Conservation (phyloP, 2,797 vertebrate species). For the Silurus lanzhouensis region DNA sequence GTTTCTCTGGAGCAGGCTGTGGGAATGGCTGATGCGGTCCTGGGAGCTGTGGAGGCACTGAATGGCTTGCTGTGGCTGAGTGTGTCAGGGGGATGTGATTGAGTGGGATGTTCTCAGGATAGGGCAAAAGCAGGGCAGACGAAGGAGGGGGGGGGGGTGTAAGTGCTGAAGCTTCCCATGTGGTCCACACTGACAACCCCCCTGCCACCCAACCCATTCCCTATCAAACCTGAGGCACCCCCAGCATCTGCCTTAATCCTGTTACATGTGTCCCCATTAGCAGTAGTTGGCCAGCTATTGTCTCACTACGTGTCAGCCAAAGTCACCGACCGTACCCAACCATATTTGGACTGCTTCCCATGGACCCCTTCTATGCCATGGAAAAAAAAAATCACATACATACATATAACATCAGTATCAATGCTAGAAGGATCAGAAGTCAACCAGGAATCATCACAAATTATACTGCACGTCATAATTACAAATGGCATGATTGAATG, state of each 20-base stretch:
- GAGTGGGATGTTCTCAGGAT: slow-evolving; percentile 60
- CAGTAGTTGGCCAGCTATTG: slow-evolving; percentile 73
- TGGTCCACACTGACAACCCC: slow-evolving; percentile 61
- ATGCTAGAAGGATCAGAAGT: not conserved
- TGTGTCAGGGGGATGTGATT: slow-evolving; percentile 59
- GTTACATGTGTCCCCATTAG: slow-evolving; percentile 78
- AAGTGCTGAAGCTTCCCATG: slow-evolving; percentile 69
- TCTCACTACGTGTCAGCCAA: slow-evolving; percentile 67
- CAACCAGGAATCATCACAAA: slow-evolving; percentile 14
- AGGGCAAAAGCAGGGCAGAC: slow-evolving; percentile 61
- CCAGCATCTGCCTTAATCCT: slow-evolving; percentile 65
- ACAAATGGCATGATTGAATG: slow-evolving; percentile 11
- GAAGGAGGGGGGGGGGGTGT: slow-evolving; percentile 46
- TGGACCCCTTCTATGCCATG: slow-evolving; percentile 69
- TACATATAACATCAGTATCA: not conserved
- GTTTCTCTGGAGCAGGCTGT: slow-evolving; percentile 45
- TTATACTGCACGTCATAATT: slow-evolving; percentile 18
- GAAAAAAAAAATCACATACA: slow-evolving; percentile 51
- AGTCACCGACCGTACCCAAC: slow-evolving; percentile 70
- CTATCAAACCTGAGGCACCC: slow-evolving; percentile 6
- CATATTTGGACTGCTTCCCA: slow-evolving; percentile 77
- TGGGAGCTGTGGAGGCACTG: slow-evolving; percentile 51
- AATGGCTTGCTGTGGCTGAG: slow-evolving; percentile 56
- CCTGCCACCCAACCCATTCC: slow-evolving; percentile 34
- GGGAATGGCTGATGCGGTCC: slow-evolving; percentile 50